Percentiles rank a stretch among this genome's conserved stretches.
These are phyloP conservation scores for Nomia melanderi DNA, from an alignment of 1,140 invertebrate species.

Conservation along the genomic window DNA sequence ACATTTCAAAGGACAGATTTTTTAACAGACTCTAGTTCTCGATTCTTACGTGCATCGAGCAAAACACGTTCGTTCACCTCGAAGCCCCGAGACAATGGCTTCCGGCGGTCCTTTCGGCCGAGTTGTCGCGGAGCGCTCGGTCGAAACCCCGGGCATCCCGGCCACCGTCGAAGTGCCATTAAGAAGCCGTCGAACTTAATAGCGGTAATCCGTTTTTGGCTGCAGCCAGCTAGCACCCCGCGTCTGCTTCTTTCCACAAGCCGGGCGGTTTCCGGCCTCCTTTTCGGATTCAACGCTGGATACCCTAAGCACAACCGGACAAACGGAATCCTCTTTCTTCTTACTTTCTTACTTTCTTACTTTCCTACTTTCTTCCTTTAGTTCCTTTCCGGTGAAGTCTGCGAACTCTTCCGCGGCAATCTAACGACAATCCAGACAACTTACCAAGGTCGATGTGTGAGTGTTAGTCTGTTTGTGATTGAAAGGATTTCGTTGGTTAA, in stretches of 20 bases:
- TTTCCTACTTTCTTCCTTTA: not conserved
- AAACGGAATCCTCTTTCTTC: not conserved
- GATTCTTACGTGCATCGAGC: too few species aligned
- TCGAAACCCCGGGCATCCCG: not conserved
- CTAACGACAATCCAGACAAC: not conserved
- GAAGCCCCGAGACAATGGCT: conserved; percentile 12
- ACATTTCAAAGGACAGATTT: too few species aligned
- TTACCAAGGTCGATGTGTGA: not conserved
- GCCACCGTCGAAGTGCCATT: conserved; percentile 23
- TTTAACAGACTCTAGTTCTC: too few species aligned
- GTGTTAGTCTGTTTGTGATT: not conserved
- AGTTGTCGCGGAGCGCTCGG: conserved; percentile 5
- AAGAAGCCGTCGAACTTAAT: conserved; percentile 22
- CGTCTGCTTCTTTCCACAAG: not conserved
- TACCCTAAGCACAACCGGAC: not conserved
- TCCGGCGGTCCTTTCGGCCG: not conserved
- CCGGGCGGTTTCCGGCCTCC: not conserved
- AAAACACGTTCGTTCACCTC: too few species aligned
- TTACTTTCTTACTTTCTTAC: too few species aligned
- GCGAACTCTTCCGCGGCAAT: not conserved
- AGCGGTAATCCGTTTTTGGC: conserved; percentile 42
- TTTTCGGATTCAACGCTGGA: conserved; percentile 21
- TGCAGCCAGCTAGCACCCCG: conserved; percentile 8
- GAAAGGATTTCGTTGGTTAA: not conserved
- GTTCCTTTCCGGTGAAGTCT: not conserved